Conservation (phyloP, 2,888 invertebrate genomes). For the Drosophila nr. medialis region DNA sequence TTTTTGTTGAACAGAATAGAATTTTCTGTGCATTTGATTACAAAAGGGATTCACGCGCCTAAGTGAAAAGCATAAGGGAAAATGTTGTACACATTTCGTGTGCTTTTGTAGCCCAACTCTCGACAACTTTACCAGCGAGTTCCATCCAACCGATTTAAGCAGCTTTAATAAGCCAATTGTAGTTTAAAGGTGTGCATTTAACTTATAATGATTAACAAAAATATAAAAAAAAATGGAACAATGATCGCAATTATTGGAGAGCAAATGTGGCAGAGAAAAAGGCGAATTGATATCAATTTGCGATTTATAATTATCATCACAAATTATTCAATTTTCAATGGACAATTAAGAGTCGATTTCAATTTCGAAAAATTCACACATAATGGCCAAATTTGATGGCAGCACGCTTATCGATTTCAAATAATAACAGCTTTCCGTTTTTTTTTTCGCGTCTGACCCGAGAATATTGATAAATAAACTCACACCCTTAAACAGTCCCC, state of each 20-base stretch:
- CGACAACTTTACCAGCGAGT: not conserved
- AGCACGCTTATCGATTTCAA: conserved; percentile 47
- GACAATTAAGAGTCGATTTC: conserved; percentile 55
- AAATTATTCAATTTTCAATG: conserved; percentile 42
- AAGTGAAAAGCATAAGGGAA: conserved; percentile 62
- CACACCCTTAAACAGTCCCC: not conserved
- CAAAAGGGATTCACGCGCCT: conserved; percentile 79
- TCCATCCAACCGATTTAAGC: not conserved
- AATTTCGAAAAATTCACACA: conserved; percentile 24
- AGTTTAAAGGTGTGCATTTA: conserved; percentile 7
- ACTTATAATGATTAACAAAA: conserved; percentile 18
- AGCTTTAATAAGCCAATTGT: conserved; percentile 13
- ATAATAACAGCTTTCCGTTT: conserved; percentile 67
- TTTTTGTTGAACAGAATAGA: conserved; percentile 61
- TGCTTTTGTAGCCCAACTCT: conserved; percentile 23
- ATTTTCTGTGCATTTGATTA: conserved; percentile 79
- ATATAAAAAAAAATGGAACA: conserved; percentile 2
- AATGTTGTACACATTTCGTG: conserved; percentile 50
- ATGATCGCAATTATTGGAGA: conserved; percentile 33
- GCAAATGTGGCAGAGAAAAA: conserved; percentile 5
- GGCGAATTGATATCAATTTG: conserved; percentile 43
- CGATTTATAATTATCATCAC: conserved; percentile 44
- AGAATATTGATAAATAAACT: conserved; percentile 81
- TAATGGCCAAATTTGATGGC: conserved; percentile 13
- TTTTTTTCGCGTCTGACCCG: conserved; percentile 51